These are phyloP conservation scores for Drosophila mayaguana DNA, from an alignment of 2,888 invertebrate species.

Conservation along the genomic window DNA sequence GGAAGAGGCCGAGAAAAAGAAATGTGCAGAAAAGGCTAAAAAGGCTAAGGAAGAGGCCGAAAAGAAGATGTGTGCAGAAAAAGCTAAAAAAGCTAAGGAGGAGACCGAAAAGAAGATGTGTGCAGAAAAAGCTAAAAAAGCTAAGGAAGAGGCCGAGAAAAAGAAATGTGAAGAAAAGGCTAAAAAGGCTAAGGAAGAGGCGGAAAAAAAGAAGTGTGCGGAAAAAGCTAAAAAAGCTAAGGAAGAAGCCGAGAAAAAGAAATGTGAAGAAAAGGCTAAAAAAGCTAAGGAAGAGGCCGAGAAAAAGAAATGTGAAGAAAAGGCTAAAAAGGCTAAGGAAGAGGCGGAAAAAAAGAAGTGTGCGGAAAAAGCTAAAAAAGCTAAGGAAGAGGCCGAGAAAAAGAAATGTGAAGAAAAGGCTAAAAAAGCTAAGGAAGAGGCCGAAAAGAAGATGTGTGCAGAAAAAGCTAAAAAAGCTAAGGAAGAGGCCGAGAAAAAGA, in stretches of 20 bases:
- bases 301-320: not conserved
- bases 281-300: not conserved
- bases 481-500: too few relatives aligned
- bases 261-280: not conserved
- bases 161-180: not conserved
- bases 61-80: not conserved
- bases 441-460: not conserved
- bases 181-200: too few relatives aligned
- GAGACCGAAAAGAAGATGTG: not conserved
- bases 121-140: not conserved
- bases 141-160: not conserved
- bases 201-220: too few relatives aligned
- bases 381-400: not conserved
- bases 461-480: too few relatives aligned
- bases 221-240: too few relatives aligned
- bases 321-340: not conserved
- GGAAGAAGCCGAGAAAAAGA: not conserved
- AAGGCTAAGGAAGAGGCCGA: not conserved
- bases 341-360: too few relatives aligned
- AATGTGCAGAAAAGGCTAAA: too few relatives aligned
- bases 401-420: not conserved
- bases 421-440: not conserved
- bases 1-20: too few relatives aligned
- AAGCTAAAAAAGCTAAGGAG: not conserved
- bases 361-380: too few relatives aligned